Base-by-base conservation (phyloP, 2,113 vertebrate genomes). In the Cyphomyrus plagiostoma region DNA sequence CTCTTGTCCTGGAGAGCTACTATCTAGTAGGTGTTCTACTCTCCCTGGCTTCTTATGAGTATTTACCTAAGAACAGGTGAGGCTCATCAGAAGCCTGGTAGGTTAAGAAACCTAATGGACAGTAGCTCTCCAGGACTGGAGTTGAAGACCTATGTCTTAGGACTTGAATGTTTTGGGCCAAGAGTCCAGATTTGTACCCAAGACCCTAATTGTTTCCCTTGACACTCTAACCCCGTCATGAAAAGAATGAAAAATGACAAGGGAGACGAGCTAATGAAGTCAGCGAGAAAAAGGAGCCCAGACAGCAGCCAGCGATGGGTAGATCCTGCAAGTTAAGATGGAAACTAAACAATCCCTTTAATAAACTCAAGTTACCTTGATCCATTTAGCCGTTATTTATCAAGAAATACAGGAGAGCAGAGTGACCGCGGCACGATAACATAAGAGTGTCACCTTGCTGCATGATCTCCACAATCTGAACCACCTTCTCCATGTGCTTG, bases 391-490 rank as follows among this genome's bases (percentile, higher is more conserved):
- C 30, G 17, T 39, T 6, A 3, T 35, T 77, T n/a, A 39, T 19
- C 35, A 39, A 5, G 30, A 77, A 15, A 23, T 84, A 10, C 39
- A 48, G 82, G 82, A 45, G 45, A 48, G 39, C 4, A 84, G 4
- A 11, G 23, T 70, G 62, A 10, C 42, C 50, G n/a, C 21, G 23
- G 21, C 39, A 46, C 23, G 0, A 2, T 17, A 11, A 56, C 26
- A 7, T 50, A 50, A 23, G 48, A 10, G 8, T 46, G 45, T 23
- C 90, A 98, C 98, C 98, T 95, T 99, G 98, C 92, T 99, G 98
- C 98, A 99, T 99, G 93, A 99, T 98, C 95, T 99, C 98, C 91
- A 99, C 98, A 0, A 98, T 97, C 95, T 98, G 98, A 89, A 98
- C 95, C 0, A 99, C 98, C 11, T 94, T 95, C 53, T 99, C 98